Base-by-base conservation (phyloP, 1,140 invertebrate species). In the Drosophila littoralis region DNA sequence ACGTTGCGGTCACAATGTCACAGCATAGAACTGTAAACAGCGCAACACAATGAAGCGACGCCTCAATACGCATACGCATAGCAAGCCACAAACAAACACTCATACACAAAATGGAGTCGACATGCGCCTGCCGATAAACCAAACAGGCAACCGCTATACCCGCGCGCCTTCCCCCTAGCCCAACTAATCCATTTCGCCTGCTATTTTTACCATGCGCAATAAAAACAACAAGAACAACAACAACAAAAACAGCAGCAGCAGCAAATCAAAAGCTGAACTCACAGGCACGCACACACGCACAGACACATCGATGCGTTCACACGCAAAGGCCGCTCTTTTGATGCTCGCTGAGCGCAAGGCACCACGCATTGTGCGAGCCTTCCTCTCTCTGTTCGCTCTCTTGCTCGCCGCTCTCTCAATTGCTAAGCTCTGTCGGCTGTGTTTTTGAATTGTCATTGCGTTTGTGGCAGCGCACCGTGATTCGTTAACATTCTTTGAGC, bases 131-230 rank as follows among this genome's bases (percentile, higher is more conserved):
- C 57, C 15, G 55, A 59, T 69, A 71, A 65, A 67, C 52, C 55
- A 75, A 70, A 17, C 40, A 32, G 45, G 35, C 28, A 51, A 33
- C 48, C 59, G 50, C 57, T 17, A 54, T 42, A 35, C n/a, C n/a
- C 15, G 36, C 12, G 54, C 43, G 22, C 63, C 72, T 51, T 51
- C 67, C 46, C 68, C 50, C 63, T 45, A 54, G 65, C 36, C 46
- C 64, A 78, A 88, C 76, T 86, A 86, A 83, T 86, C 82, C 82
- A 86, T 86, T 83, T 79, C 83, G 72, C 76, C 71, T 76, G 82
- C 83, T 86, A 88, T 86, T 86, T 86, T 86, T 88, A 86, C 88
- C 83, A 88, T 73, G 83, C 66, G 72, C 60, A 73, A 77, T 66
- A 80, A 77, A 63, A 80, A 72, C 45, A 64, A 48, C 32, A 63